Evolutionary conservation across 2,888 invertebrate genomes (phyloP).

Genomic region (Lepidochitona cinerea): DNA sequence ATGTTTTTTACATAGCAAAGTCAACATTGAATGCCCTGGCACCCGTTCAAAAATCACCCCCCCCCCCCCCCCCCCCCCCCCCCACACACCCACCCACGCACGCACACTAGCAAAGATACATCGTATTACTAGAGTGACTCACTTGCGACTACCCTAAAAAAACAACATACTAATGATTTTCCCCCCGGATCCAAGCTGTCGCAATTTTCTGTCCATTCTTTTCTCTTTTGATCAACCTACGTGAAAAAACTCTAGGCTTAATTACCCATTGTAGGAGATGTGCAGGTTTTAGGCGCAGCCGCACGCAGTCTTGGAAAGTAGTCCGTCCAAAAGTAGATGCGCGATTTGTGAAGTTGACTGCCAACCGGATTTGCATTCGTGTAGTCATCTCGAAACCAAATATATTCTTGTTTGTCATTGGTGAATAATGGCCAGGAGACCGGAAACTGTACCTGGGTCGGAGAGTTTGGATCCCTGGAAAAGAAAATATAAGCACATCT

Average conservation of each 20-base stretch:
- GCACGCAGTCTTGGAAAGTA: not conserved
- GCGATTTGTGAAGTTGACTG: not conserved
- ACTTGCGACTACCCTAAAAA: no score
- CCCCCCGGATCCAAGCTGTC: not conserved
- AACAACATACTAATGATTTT: no score
- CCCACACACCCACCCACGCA: no score
- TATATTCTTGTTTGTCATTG: not conserved
- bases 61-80: no score
- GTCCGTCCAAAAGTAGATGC: not conserved
- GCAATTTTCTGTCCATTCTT: not conserved
- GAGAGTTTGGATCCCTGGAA: not conserved
- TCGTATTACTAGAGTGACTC: no score
- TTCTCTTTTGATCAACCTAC: no score
- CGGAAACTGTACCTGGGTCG: not conserved
- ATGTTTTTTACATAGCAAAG: no score
- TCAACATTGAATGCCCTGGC: no score
- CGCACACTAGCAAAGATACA: no score
- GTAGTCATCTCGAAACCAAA: not conserved
- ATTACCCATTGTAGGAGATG: no score
- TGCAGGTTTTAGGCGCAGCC: not conserved
- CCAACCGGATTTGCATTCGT: not conserved
- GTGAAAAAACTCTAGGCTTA: no score
- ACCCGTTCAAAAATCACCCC: no score
- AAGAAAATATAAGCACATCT: not conserved
- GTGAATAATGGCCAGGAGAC: not conserved